These are phyloP conservation scores for Amyelois transitella DNA, from an alignment of 1,140 invertebrate species.

Conservation along the genomic window DNA sequence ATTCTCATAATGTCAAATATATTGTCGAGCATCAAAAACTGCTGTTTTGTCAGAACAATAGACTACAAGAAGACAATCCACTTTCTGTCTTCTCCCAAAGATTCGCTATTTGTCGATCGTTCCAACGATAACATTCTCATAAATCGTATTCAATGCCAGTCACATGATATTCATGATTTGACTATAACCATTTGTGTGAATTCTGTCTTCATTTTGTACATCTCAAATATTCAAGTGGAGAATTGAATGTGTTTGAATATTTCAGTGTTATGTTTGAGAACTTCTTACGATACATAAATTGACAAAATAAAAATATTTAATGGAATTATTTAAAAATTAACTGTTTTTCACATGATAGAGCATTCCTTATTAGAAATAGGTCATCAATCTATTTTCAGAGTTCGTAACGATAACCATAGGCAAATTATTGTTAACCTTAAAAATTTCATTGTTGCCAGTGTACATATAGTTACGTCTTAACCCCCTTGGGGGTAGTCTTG, in stretches of 20 bases:
- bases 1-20: background rate
- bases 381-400: too few relatives aligned
- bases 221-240: constrained; percentile 8
- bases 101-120: constrained; percentile 32
- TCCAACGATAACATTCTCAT: constrained; percentile 32
- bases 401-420: too few relatives aligned
- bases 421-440: background rate
- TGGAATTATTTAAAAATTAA: too few relatives aligned
- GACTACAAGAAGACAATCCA: constrained; percentile 23
- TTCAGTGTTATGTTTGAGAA: background rate
- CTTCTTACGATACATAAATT: too few relatives aligned
- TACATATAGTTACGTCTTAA: too few relatives aligned
- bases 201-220: constrained; percentile 12
- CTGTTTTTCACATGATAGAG: too few relatives aligned
- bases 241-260: background rate
- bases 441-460: too few relatives aligned
- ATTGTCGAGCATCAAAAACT: background rate
- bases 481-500: too few relatives aligned
- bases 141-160: constrained; percentile 39
- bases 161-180: constrained; percentile 15
- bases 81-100: constrained; percentile 25
- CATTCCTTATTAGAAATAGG: too few relatives aligned
- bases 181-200: constrained; percentile 2
- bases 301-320: too few relatives aligned
- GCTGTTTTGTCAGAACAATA: constrained; percentile 39